Conservation (phyloP, 2,113 vertebrate species). For the Bettongia penicillata region DNA sequence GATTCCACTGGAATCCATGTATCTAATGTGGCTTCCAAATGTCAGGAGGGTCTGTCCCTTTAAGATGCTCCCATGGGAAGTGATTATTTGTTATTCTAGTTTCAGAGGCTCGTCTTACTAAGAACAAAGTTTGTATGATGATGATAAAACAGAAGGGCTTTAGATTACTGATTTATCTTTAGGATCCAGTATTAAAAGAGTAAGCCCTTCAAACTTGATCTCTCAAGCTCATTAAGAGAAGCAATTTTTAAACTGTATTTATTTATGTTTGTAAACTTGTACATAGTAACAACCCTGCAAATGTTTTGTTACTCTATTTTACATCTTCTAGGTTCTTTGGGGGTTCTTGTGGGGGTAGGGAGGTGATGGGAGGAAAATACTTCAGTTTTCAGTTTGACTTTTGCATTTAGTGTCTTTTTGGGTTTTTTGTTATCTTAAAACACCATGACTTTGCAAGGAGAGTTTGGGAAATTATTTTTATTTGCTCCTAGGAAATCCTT, state of each 20-base stretch:
- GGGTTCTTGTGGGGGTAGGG: neutral
- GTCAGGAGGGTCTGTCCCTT: neutral
- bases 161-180: conserved; percentile 32
- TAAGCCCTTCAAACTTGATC: conserved; percentile 47
- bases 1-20: neutral
- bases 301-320: conserved; percentile 28
- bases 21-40: conserved; percentile 29
- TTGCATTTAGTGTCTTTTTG: conserved; percentile 65
- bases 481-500: conserved; percentile 48
- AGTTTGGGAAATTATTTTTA: conserved; percentile 32
- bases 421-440: conserved; percentile 61
- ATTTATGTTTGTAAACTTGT: conserved; percentile 73
- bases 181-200: conserved; percentile 34
- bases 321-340: neutral
- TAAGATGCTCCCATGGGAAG: conserved; percentile 29
- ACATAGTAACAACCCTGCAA: conserved; percentile 64
- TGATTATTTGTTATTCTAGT: neutral
- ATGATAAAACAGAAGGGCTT: conserved; percentile 46
- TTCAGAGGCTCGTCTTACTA: conserved; percentile 34
- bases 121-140: conserved; percentile 34
- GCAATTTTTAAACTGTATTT: conserved; percentile 71
- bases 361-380: conserved; percentile 39
- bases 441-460: conserved; percentile 11
- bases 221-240: conserved; percentile 41
- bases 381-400: conserved; percentile 48